Conservation (phyloP, 1,140 invertebrate genomes). For the Anoplophora glabripennis region DNA sequence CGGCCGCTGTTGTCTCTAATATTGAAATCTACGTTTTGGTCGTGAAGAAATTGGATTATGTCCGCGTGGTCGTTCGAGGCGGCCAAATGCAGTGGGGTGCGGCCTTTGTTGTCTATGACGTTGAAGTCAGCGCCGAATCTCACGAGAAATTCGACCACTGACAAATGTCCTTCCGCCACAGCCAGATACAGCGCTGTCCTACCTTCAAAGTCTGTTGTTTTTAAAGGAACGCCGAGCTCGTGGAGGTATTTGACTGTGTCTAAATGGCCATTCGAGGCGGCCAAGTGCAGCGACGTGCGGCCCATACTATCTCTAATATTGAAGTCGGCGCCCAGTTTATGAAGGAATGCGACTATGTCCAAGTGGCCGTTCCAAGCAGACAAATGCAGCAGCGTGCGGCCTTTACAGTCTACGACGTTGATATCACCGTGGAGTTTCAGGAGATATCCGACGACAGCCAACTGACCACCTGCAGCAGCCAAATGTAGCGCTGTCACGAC, state of each 20-base stretch:
- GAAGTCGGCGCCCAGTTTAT: slow-evolving; percentile 22
- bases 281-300: slow-evolving; percentile 30
- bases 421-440: slow-evolving; percentile 25
- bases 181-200: no score
- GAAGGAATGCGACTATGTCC: slow-evolving; percentile 43
- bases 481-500: slow-evolving; percentile 53
- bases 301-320: slow-evolving; percentile 24
- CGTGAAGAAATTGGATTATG: slow-evolving; percentile 28
- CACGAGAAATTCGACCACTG: no score
- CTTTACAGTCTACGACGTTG: slow-evolving; percentile 20
- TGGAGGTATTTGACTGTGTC: no score
- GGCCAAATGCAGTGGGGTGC: no score
- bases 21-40: slow-evolving; percentile 25
- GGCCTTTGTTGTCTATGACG: no score
- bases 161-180: no score
- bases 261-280: slow-evolving; percentile 67
- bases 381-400: slow-evolving; percentile 43
- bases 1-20: no score
- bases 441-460: slow-evolving; percentile 26
- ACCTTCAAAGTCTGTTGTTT: no score
- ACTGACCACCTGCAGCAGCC: slow-evolving; percentile 47
- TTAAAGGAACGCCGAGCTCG: no score
- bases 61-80: slow-evolving; percentile 5
- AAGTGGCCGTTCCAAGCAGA: slow-evolving; percentile 73
- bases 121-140: no score